A percentile compares a stretch with the other conserved stretches of the same genome.
Conservation (phyloP, 1,140 invertebrate species). For the Temnothorax curvispinosus region DNA sequence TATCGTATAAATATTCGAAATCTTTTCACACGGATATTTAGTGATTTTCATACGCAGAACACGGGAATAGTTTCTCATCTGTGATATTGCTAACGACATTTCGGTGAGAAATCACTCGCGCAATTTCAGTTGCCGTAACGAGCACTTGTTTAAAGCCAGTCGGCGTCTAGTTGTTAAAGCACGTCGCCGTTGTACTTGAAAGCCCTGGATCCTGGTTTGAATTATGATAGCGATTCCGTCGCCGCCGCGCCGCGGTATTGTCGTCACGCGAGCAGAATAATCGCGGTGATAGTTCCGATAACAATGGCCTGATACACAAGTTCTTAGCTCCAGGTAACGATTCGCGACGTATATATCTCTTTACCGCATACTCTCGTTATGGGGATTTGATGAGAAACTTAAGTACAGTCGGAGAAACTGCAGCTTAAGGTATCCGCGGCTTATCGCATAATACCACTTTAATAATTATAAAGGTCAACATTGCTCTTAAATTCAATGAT, state of each 20-base stretch:
- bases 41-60: neutral
- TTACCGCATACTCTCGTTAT: slow-evolving; percentile 18
- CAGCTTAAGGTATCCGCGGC: neutral
- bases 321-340: neutral
- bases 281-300: slow-evolving; percentile 11
- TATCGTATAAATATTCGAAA: neutral
- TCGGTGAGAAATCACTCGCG: neutral
- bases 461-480: neutral
- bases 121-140: slow-evolving; percentile 20
- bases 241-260: slow-evolving; percentile 10
- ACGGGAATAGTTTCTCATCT: neutral
- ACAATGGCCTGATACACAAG: slow-evolving; percentile 5
- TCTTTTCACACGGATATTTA: slow-evolving; percentile 6
- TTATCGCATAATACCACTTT: neutral
- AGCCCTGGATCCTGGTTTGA: slow-evolving; percentile 8
- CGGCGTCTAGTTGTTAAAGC: neutral
- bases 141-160: neutral
- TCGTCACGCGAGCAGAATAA: slow-evolving; percentile 41
- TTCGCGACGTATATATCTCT: neutral
- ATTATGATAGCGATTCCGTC: slow-evolving; percentile 20
- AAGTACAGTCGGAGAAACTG: neutral
- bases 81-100: neutral
- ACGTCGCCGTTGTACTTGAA: slow-evolving; percentile 6
- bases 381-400: slow-evolving; percentile 27
- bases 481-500: neutral